A percentile compares a stretch with the other conserved stretches of the same genome.
phyloP scores from a whole-genome alignment of 2,113 vertebrate species.

The Orycteropus afer region DNA sequence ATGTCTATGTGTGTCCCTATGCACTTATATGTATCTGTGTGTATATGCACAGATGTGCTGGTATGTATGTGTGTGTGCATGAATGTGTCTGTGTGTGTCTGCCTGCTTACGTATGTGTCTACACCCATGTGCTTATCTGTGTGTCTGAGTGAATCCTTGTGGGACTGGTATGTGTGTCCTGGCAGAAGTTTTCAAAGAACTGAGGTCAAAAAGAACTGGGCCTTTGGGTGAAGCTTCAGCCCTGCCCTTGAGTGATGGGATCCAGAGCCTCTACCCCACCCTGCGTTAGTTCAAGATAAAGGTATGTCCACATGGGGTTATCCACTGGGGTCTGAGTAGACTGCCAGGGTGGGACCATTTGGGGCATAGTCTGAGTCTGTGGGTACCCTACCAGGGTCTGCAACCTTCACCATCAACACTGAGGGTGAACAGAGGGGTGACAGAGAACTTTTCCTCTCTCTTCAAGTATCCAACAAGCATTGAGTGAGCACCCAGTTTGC shows the following conservation, averaged over 20 bases:
- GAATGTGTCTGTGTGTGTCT: not conserved
- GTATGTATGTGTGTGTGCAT: not conserved
- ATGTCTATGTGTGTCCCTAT: too few species aligned
- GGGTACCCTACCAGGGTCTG: not conserved
- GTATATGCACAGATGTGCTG: too few species aligned
- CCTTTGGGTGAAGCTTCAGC: not conserved
- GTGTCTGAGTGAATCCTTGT: not conserved
- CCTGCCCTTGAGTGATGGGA: accelerated
- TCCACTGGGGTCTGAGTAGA: not conserved
- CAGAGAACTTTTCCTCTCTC: not conserved
- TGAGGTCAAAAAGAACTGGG: not conserved
- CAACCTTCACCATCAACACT: not conserved
- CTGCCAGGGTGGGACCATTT: too few species aligned
- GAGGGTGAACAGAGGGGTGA: not conserved
- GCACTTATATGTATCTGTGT: not conserved
- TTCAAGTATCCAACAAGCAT: not conserved
- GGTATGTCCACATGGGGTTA: not conserved
- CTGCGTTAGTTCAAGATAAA: not conserved
- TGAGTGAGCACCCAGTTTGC: not conserved
- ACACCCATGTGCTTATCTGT: not conserved
- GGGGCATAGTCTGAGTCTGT: too few species aligned
- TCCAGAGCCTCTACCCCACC: accelerated
- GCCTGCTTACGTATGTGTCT: not conserved
- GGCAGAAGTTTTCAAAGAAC: not conserved
- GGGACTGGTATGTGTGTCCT: not conserved